These are phyloP conservation scores for Isoperla grammatica DNA, from an alignment of 2,888 invertebrate genomes.

Conservation along the genomic window DNA sequence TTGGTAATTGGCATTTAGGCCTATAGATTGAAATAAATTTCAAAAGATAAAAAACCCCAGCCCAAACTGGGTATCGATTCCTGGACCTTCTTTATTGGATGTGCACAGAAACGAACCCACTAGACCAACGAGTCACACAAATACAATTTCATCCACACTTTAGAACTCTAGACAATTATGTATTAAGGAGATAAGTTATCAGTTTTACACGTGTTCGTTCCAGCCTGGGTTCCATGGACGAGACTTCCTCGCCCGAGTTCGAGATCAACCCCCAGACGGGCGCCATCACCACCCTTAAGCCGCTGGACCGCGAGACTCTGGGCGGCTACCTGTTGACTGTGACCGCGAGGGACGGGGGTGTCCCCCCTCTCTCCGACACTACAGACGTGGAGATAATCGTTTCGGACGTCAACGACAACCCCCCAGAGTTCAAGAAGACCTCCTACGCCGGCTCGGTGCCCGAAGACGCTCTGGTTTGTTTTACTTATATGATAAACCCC, in stretches of 20 bases:
- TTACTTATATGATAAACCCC: too few species aligned
- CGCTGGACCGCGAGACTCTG: constrained; percentile 77
- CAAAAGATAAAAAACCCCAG: too few species aligned
- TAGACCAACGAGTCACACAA: too few species aligned
- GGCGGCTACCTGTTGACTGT: constrained; percentile 81
- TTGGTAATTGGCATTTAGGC: too few species aligned
- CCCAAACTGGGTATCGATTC: too few species aligned
- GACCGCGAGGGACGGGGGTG: constrained; percentile 88
- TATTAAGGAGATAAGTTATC: too few species aligned
- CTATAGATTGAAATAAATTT: too few species aligned
- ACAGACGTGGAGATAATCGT: constrained; percentile 94
- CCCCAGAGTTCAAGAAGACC: constrained; percentile 77
- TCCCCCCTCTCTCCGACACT: constrained; percentile 84
- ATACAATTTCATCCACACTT: too few species aligned
- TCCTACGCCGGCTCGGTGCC: constrained; percentile 76
- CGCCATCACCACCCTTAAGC: constrained; percentile 79
- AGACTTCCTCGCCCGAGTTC: constrained; percentile 61
- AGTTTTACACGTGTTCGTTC: too few species aligned
- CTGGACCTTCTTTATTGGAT: too few species aligned
- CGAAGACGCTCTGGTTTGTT: constrained; percentile 81
- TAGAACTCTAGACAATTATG: too few species aligned
- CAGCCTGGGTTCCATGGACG: constrained; percentile 53
- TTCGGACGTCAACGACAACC: constrained; percentile 94
- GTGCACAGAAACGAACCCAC: too few species aligned
- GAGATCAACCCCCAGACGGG: constrained; percentile 90